Base-by-base conservation (phyloP, 2,113 vertebrate genomes). In the Nothobranchius kuhntae region DNA sequence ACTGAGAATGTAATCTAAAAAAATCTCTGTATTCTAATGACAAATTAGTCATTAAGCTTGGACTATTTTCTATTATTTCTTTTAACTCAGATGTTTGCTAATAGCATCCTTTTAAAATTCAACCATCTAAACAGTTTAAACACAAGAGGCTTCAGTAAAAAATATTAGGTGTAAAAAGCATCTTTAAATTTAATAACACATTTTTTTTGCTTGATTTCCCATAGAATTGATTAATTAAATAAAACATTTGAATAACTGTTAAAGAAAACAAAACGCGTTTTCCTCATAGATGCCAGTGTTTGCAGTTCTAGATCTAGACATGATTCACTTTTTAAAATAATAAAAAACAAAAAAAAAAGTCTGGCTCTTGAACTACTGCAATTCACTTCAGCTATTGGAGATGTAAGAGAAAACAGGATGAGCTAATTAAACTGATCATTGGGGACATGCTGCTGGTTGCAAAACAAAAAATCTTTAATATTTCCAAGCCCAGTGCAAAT, bases 91-190 rank as follows among this genome's bases (percentile, higher is more conserved):
- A 61, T 75, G 71, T 78, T 84, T 67, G 21, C 55, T 75, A 60
- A 73, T 68, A 65, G 76, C 64, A 81, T 55, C 36, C 42, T 77
- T 80, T 81, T 65, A 80, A 42, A 59, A 77, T 82, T 56, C 81
- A 81, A 75, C 75, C 64, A 57, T 36, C 8, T 50, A 61, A 65
- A 77, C 61, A 61, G 66, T 53, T 44, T 47, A 50, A 56, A 58
- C 76, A 48, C 78, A 74, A 59, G 74, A 54, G 73, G 52, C 35
- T 65, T 67, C 46, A 44, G 53, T 36, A 61, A 64, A 58, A 40
- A 30, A 30, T 30, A 30, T 30, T 30, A 30, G 30, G 3, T 30
- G 30, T 30, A n/a, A 7, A 30, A 57, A 58, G 35, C 24, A 65
- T 56, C 56, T 13, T 21, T 52, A 64, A 21, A 24, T 44, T 48